phyloP scores from a whole-genome alignment of 1,140 invertebrate genomes.

The Apolygus lucorum region DNA sequence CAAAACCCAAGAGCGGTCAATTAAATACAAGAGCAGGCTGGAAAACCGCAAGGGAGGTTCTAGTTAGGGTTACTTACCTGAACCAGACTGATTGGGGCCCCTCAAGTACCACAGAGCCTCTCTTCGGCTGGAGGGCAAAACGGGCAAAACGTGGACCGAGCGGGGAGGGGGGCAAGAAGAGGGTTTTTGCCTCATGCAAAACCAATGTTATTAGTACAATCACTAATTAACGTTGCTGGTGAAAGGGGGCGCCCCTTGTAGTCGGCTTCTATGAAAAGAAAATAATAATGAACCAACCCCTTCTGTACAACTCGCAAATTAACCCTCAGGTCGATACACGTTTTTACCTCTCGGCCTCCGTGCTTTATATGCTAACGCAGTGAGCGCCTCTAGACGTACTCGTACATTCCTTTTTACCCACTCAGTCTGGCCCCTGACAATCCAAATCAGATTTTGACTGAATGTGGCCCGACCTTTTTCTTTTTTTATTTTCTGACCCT shows the following conservation, averaged over 20 bases:
- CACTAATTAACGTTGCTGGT: constrained; percentile 21
- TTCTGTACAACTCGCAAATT: constrained; percentile 19
- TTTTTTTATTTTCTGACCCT: neutral
- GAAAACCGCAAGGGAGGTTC: constrained; percentile 18
- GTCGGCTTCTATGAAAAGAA: constrained; percentile 21
- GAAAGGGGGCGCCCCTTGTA: constrained; percentile 14
- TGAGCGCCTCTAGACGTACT: constrained; percentile 1
- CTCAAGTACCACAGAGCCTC: constrained; percentile 20
- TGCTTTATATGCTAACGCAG: constrained; percentile 20
- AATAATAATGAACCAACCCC: constrained; percentile 22
- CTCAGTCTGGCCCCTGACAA: neutral
- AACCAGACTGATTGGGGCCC: constrained; percentile 15
- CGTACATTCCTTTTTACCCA: neutral
- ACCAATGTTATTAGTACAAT: constrained; percentile 24
- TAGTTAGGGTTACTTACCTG: constrained; percentile 24
- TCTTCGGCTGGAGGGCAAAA: neutral
- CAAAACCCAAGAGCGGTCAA: constrained; percentile 23
- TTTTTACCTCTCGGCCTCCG: constrained; percentile 1
- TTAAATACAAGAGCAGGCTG: constrained; percentile 18
- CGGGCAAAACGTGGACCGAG: neutral
- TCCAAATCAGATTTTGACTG: neutral
- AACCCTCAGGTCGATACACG: constrained; percentile 20
- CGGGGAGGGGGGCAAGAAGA: neutral
- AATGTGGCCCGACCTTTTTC: neutral
- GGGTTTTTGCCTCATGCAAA: constrained; percentile 22